phyloP scores from a whole-genome alignment of 2,113 vertebrate species.

The Hoplias malabaricus region DNA sequence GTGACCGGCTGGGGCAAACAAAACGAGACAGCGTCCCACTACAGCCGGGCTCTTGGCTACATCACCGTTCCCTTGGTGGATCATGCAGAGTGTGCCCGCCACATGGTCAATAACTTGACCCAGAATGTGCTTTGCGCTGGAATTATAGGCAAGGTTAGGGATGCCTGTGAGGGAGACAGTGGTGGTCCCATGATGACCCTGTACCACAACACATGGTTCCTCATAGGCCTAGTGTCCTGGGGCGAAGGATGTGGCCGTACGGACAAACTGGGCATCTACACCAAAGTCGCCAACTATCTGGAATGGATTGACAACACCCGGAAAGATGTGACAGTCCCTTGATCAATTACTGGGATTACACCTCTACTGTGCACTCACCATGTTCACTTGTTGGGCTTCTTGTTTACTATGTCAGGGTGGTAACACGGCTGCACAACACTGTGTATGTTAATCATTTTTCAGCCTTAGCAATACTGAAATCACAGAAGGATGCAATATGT shows the following conservation, averaged over 20 bases:
- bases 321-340: too few relatives aligned
- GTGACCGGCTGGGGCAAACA: constrained; percentile 89
- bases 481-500: too few relatives aligned
- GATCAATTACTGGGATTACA: too few relatives aligned
- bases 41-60: constrained; percentile 73
- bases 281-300: too few relatives aligned
- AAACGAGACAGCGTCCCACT: constrained; percentile 35
- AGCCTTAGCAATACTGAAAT: too few relatives aligned
- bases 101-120: constrained; percentile 74
- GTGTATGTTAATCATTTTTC: too few relatives aligned
- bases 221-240: constrained; percentile 95
- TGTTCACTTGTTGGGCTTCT: too few relatives aligned
- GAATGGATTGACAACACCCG: too few relatives aligned
- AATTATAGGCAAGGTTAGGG: constrained; percentile 65
- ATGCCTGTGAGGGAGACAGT: constrained; percentile 90
- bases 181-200: constrained; percentile 90
- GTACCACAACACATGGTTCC: constrained; percentile 85
- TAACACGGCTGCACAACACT: too few relatives aligned
- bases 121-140: constrained; percentile 91
- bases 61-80: constrained; percentile 80
- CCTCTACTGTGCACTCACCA: too few relatives aligned
- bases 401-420: too few relatives aligned
- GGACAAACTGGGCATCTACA: constrained; percentile 88
- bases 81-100: constrained; percentile 63
- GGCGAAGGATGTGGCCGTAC: constrained; percentile 85